Conservation (phyloP, 2,888 invertebrate species). For the Tenthredo mesomela region DNA sequence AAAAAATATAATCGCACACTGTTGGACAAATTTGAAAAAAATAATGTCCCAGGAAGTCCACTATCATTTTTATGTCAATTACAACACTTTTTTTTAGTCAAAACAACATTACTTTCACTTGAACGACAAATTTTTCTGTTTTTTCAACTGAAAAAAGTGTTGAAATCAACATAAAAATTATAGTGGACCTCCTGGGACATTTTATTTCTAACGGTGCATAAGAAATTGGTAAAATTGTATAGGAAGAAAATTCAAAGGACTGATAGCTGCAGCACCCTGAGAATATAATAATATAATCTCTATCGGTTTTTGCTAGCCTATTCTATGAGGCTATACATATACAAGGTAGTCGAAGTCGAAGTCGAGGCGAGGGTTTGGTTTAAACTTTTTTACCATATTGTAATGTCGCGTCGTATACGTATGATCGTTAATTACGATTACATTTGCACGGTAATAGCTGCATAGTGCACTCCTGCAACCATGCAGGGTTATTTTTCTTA, state of each 20-base stretch:
- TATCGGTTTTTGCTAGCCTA: not conserved
- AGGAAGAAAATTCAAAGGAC: no score
- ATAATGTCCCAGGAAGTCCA: no score
- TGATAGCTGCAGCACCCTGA: not conserved
- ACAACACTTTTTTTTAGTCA: no score
- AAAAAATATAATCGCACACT: no score
- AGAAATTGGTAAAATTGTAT: not conserved
- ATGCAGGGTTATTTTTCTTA: not conserved
- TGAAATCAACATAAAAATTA: no score
- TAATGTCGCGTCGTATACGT: not conserved
- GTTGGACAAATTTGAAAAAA: no score
- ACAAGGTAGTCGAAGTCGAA: not conserved
- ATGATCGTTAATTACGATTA: slow-evolving; percentile 37
- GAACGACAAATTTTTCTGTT: no score
- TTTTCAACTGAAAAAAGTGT: no score
- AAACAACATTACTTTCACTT: no score
- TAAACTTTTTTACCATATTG: not conserved
- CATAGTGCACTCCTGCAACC: not conserved
- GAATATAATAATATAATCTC: not conserved
- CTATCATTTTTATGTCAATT: no score
- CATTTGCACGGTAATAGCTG: slow-evolving; percentile 38
- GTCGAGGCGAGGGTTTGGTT: not conserved
- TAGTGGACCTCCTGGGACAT: no score
- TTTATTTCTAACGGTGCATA: no score
- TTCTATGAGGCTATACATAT: not conserved